Conservation (phyloP, 92 coral and sea anemone genomes). For the Anthopleura xanthogrammica region DNA sequence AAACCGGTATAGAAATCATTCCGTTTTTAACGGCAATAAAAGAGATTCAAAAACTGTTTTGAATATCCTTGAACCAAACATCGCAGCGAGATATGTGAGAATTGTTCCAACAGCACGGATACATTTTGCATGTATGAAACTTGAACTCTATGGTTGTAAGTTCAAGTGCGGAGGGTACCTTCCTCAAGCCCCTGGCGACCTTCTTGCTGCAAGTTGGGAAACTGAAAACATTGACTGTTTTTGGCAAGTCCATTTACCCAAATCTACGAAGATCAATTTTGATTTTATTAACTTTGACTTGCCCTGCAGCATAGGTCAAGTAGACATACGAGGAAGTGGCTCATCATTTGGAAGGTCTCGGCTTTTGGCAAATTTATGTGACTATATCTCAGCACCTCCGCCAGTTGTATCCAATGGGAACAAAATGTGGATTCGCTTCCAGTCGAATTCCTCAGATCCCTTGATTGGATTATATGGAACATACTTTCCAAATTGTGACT, state of each 20-base stretch:
- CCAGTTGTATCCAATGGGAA: constrained; percentile 47
- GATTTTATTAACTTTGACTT: constrained; percentile 82
- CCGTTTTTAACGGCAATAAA: constrained; percentile 59
- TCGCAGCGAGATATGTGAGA: constrained; percentile 68
- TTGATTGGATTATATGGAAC: constrained; percentile 72
- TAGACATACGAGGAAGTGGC: constrained; percentile 64
- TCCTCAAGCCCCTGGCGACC: constrained; percentile 58
- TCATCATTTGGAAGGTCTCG: constrained; percentile 53
- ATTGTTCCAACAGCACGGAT: constrained; percentile 62
- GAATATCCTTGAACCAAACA: constrained; percentile 57
- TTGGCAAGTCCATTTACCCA: constrained; percentile 74
- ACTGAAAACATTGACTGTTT: constrained; percentile 71
- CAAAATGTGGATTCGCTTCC: constrained; percentile 80
- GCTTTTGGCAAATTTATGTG: constrained; percentile 66
- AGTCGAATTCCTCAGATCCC: constrained; percentile 71
- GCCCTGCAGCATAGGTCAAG: constrained; percentile 69
- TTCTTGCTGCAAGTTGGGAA: constrained; percentile 54
- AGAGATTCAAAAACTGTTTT: constrained; percentile 49
- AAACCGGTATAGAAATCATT: constrained; percentile 41
- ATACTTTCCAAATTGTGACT: constrained; percentile 66
- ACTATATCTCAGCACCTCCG: constrained; percentile 55
- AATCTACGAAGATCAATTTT: constrained; percentile 63
- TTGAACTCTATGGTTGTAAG: constrained; percentile 80
- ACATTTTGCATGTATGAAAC: constrained; percentile 69
- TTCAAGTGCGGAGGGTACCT: constrained; percentile 82